Evolutionary conservation across 2,797 vertebrate genomes (phyloP), one percentile per base, ranked within the genome.

Genomic region (Ctenosaura bakeri): DNA sequence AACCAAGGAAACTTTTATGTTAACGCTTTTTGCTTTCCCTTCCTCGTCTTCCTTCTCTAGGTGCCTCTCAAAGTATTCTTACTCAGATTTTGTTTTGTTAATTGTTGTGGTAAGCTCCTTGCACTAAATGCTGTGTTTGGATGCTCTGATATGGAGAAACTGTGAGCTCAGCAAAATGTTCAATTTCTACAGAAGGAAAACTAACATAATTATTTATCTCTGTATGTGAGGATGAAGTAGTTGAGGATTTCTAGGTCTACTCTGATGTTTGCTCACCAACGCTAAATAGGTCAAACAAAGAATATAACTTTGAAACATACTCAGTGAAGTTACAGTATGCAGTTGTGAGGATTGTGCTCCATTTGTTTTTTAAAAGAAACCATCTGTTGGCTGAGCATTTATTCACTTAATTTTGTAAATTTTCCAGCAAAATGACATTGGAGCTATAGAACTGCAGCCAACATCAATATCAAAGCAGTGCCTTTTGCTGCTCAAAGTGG

Each of bases 361-460:
- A 59, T 87, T 59, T 86, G 81, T 54, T 85, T 93, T 56, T 18
- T 85, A 12, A 85, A 91, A 32, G 89, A 88, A 42, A 50, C 82
- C 29, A 54, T 62, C 14, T 85, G 6, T 16, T 59, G 52, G 1
- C 87, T 81, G 73, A 85, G 77, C 89, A 32, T 84, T 92, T 91
- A 80, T 76, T 88, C 83, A 1, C 13, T n/a, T 16, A 13, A 12
- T 42, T 35, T 50, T 54, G 0, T 1, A 62, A 80, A 46, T 42
- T 4, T 92, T 1, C 54, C 59, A 71, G 88, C 50, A 83, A 71
- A n/a, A 8, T 69, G 16, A 82, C 71, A 59, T 18, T 29, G 71
- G 84, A 85, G 79, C 69, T 92, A 62, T 88, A 59, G 89, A 88
- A 73, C 1, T 1, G 0, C 0, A 88, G 42, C 32, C 20, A 83